These are phyloP conservation scores for Colaptes auratus DNA, from an alignment of 2,113 vertebrate species.

Conservation along the genomic window DNA sequence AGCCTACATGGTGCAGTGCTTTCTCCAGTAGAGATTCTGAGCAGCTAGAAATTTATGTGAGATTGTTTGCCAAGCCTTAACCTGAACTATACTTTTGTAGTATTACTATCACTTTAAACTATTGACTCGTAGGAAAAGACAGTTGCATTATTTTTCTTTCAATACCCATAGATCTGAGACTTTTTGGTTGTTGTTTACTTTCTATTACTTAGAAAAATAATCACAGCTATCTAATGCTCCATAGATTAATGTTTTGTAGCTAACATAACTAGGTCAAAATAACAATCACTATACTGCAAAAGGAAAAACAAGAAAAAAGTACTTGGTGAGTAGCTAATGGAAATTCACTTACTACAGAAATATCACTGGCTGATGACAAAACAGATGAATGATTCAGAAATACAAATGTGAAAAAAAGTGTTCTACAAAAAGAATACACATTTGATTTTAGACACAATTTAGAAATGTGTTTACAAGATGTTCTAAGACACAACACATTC, in stretches of 20 bases:
- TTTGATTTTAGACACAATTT: slow-evolving; percentile 60
- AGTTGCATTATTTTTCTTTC: neutral
- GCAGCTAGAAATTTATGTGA: neutral
- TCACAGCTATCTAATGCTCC: neutral
- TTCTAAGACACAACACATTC: neutral
- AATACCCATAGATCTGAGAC: neutral
- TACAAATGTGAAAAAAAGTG: slow-evolving; percentile 67
- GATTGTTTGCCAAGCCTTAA: neutral
- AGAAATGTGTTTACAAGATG: slow-evolving; percentile 50
- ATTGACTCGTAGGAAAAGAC: neutral
- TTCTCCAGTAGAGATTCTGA: slow-evolving; percentile 8
- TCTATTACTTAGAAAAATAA: neutral
- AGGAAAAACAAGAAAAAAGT: neutral
- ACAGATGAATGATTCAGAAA: slow-evolving; percentile 69
- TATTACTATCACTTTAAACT: neutral
- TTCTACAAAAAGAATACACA: slow-evolving; percentile 55
- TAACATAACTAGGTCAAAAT: neutral
- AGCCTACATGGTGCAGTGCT: neutral
- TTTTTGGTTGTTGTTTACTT: neutral
- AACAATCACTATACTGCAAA: neutral
- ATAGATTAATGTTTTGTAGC: neutral
- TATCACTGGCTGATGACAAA: slow-evolving; percentile 50
- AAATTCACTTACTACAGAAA: slow-evolving; percentile 69
- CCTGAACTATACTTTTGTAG: neutral
- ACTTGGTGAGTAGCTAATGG: slow-evolving; percentile 4